A percentile compares a stretch with the other conserved stretches of the same genome.
phyloP scores from a whole-genome alignment of 1,140 invertebrate species.

The Nebria ingens region DNA sequence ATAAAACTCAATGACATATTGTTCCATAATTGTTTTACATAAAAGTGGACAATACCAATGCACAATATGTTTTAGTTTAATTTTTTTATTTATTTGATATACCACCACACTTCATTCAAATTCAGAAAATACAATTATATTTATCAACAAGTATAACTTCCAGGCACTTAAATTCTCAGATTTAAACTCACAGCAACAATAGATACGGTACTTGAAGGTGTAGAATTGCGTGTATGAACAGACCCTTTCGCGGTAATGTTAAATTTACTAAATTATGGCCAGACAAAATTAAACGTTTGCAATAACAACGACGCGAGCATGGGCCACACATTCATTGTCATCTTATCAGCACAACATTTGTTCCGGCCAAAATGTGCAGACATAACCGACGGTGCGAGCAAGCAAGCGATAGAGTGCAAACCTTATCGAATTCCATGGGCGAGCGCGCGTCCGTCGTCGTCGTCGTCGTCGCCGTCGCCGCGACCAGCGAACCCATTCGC shows the following conservation, averaged over 20 bases:
- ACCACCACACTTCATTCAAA: too few relatives aligned
- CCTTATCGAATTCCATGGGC: slow-evolving; percentile 4
- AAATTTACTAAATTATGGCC: slow-evolving; percentile 10
- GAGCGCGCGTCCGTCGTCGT: too few relatives aligned
- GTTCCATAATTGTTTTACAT: too few relatives aligned
- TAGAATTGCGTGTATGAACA: too few relatives aligned
- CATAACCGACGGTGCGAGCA: neutral
- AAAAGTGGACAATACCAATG: too few relatives aligned
- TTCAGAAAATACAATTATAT: too few relatives aligned
- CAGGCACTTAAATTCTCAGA: neutral
- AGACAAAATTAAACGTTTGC: slow-evolving; percentile 16
- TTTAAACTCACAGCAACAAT: slow-evolving; percentile 2
- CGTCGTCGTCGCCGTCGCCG: slow-evolving; percentile 12
- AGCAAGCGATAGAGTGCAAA: neutral
- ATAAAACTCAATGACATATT: too few relatives aligned
- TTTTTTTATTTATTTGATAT: too few relatives aligned
- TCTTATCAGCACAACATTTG: slow-evolving; percentile 14
- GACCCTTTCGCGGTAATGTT: slow-evolving; percentile 1
- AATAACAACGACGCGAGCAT: slow-evolving; percentile 9
- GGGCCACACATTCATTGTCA: slow-evolving; percentile 17
- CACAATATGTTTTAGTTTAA: too few relatives aligned
- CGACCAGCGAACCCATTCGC: slow-evolving; percentile 16
- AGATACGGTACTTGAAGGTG: neutral
- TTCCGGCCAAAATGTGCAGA: slow-evolving; percentile 1
- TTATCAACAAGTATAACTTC: slow-evolving; percentile 8